These are phyloP conservation scores for Corynorhinus townsendii DNA, from an alignment of 2,113 vertebrate genomes.

Conservation along the genomic window DNA sequence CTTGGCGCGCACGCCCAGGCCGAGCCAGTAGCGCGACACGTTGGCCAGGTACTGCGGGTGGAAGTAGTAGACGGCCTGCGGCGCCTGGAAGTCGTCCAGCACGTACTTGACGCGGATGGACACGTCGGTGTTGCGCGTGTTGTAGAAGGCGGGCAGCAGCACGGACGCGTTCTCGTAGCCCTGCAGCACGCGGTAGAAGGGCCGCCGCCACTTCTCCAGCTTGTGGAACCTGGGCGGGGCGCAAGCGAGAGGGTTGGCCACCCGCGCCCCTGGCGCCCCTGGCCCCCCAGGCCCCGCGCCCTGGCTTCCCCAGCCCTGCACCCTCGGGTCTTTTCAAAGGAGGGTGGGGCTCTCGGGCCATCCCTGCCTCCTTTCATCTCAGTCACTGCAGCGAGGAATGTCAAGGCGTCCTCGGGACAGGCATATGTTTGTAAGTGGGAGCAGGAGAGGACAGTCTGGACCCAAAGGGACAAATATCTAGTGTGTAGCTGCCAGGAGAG, in stretches of 20 bases:
- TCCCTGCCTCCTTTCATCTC: too few relatives aligned
- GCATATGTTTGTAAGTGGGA: not conserved
- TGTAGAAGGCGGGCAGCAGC: slow-evolving; percentile 97
- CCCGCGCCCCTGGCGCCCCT: not conserved
- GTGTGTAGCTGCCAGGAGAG: not conserved
- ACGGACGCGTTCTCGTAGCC: slow-evolving; percentile 94
- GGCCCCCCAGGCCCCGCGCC: not conserved
- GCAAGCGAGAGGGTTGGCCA: accelerated
- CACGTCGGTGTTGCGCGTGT: slow-evolving; percentile 95
- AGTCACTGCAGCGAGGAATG: not conserved
- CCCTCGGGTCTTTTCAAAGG: not conserved
- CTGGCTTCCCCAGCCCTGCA: not conserved
- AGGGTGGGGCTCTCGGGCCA: not conserved
- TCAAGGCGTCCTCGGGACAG: not conserved
- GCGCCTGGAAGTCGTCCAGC: slow-evolving; percentile 93
- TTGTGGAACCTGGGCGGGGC: slow-evolving; percentile 89
- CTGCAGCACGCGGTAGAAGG: slow-evolving; percentile 92
- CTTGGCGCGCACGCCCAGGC: slow-evolving; percentile 93
- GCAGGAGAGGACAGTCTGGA: too few relatives aligned
- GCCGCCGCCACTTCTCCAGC: slow-evolving; percentile 97
- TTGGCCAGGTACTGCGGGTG: slow-evolving; percentile 97
- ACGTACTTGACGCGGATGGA: slow-evolving; percentile 97
- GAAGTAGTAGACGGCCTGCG: slow-evolving; percentile 93
- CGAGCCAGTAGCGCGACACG: slow-evolving; percentile 95
- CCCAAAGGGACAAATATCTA: too few relatives aligned